phyloP scores from a whole-genome alignment of 1,140 invertebrate species.

The Panagrolaimus sp. region DNA sequence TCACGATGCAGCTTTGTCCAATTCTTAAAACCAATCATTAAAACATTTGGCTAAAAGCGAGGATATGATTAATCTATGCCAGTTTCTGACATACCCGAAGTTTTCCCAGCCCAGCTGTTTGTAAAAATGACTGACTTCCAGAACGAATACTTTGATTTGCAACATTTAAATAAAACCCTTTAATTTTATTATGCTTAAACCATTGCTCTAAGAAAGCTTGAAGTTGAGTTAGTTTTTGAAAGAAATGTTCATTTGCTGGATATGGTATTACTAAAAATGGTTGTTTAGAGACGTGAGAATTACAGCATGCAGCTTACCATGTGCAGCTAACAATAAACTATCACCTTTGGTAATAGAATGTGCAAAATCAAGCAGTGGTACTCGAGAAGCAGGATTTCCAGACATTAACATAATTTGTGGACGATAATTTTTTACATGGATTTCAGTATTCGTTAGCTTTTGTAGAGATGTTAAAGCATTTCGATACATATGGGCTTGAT shows the following conservation, averaged over 20 bases:
- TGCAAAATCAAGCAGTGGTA: conserved; percentile 64
- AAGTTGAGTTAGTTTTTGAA: conserved; percentile 46
- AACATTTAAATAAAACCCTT: conserved; percentile 70
- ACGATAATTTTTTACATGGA: conserved; percentile 65
- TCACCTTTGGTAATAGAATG: conserved; percentile 63
- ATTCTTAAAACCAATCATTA: conserved; percentile 87
- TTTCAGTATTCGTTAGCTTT: conserved; percentile 60
- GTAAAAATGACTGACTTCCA: conserved; percentile 59
- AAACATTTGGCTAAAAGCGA: conserved; percentile 71
- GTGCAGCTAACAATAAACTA: conserved; percentile 63
- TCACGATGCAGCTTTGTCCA: conserved; percentile 72
- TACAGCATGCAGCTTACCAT: too few species aligned
- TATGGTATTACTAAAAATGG: conserved; percentile 59
- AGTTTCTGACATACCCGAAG: conserved; percentile 62
- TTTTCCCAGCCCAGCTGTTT: conserved; percentile 74
- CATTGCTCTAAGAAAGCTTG: conserved; percentile 64
- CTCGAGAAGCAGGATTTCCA: conserved; percentile 62
- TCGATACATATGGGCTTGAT: conserved; percentile 67
- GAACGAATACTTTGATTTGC: conserved; percentile 45
- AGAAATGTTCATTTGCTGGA: conserved; percentile 39
- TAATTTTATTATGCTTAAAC: conserved; percentile 72
- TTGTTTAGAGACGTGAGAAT: too few species aligned
- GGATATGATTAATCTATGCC: too few species aligned
- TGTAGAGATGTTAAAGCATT: conserved; percentile 62
- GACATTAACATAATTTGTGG: conserved; percentile 65